Percentiles rank a stretch among this genome's conserved stretches.
Evolutionary conservation across 1,140 invertebrate species (phyloP).

Genomic region (Scaptomyza hsui): DNA sequence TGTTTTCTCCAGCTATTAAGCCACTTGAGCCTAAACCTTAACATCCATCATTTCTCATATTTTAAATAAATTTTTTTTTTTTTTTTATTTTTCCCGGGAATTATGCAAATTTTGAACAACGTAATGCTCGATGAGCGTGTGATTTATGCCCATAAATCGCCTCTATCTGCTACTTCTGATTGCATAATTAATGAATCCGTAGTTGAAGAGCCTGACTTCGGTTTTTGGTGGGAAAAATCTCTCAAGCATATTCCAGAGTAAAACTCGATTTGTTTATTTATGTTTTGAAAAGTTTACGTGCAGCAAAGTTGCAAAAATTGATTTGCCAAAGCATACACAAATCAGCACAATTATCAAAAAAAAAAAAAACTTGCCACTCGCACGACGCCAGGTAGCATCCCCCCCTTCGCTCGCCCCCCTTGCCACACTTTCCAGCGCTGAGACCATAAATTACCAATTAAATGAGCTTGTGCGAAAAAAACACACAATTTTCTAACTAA

Average conservation of each 20-base stretch:
- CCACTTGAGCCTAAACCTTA: conserved; percentile 57
- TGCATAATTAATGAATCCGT: conserved; percentile 75
- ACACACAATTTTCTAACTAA: conserved; percentile 68
- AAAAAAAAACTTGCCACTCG: background rate
- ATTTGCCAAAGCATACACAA: conserved; percentile 52
- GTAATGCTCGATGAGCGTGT: conserved; percentile 68
- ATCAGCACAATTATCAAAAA: conserved; percentile 76
- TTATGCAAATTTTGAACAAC: conserved; percentile 73
- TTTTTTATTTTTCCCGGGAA: conserved; percentile 62
- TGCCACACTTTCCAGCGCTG: conserved; percentile 13
- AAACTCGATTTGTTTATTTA: conserved; percentile 59
- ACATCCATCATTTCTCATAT: conserved; percentile 27
- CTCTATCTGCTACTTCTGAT: conserved; percentile 81
- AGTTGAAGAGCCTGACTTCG: conserved; percentile 31
- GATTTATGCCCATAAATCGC: conserved; percentile 80
- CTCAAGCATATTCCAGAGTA: conserved; percentile 17
- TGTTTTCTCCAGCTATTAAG: conserved; percentile 82
- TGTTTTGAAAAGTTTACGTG: conserved; percentile 36
- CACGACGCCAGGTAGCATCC: background rate
- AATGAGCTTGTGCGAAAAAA: conserved; percentile 70
- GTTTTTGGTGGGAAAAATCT: conserved; percentile 58
- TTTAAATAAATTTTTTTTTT: conserved; percentile 28
- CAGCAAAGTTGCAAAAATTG: conserved; percentile 77
- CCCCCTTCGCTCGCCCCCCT: background rate
- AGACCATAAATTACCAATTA: conserved; percentile 78